Conservation (phyloP, 2,888 invertebrate genomes). For the Zele albiditarsus region DNA sequence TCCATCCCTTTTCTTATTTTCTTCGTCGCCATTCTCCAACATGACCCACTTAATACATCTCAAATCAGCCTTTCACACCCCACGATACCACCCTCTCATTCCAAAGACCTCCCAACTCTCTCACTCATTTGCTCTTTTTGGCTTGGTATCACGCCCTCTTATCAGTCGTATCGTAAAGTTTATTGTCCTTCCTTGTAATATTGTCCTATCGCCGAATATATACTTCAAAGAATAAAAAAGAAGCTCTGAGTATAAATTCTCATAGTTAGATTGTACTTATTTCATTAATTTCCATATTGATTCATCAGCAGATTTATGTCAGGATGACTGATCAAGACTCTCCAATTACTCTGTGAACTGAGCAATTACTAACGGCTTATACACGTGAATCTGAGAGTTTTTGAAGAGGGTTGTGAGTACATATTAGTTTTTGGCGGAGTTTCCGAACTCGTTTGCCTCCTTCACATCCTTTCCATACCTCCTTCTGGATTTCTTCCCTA, state of each 20-base stretch:
- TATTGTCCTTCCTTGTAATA: slow-evolving; percentile 6
- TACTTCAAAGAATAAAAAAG: too few relatives aligned
- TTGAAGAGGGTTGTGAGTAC: not conserved
- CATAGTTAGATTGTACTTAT: too few relatives aligned
- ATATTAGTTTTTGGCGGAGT: slow-evolving; percentile 7
- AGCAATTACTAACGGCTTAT: slow-evolving; percentile 26
- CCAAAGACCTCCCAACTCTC: slow-evolving; percentile 5
- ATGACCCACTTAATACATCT: slow-evolving; percentile 56
- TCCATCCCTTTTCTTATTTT: not conserved
- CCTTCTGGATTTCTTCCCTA: not conserved
- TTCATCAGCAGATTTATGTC: too few relatives aligned
- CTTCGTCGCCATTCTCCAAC: not conserved
- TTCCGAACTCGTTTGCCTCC: slow-evolving; percentile 18
- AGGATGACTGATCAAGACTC: not conserved
- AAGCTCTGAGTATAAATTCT: too few relatives aligned
- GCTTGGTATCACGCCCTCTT: not conserved
- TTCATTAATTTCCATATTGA: too few relatives aligned
- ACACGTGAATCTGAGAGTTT: not conserved
- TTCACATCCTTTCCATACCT: not conserved
- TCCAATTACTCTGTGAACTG: not conserved
- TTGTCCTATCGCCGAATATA: not conserved
- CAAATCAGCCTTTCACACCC: slow-evolving; percentile 52
- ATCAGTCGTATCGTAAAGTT: not conserved
- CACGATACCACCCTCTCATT: slow-evolving; percentile 28
- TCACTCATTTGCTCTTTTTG: slow-evolving; percentile 7